phyloP scores from a whole-genome alignment of 2,888 invertebrate genomes.

The Plutella xylostella region DNA sequence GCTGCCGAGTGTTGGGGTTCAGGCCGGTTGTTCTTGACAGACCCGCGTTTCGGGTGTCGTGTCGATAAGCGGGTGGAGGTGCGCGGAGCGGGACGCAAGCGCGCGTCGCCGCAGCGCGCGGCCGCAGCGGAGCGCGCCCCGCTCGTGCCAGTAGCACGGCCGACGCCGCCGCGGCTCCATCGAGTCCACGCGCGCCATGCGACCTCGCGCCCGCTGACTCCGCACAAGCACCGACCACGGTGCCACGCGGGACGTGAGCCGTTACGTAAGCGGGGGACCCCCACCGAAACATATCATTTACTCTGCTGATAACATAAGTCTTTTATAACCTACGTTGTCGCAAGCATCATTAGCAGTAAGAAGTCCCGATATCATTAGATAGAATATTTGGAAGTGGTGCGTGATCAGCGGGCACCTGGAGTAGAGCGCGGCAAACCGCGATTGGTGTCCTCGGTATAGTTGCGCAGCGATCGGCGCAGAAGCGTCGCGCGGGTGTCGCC shows the following conservation, averaged over 20 bases:
- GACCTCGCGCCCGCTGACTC: slow-evolving; percentile 44
- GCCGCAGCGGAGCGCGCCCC: slow-evolving; percentile 22
- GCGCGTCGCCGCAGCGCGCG: slow-evolving; percentile 17
- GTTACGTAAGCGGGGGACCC: slow-evolving; percentile 45
- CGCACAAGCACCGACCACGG: slow-evolving; percentile 49
- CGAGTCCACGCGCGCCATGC: slow-evolving; percentile 37
- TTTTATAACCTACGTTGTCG: neutral
- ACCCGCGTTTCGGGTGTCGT: neutral
- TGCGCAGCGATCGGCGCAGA: slow-evolving; percentile 21
- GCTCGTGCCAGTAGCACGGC: slow-evolving; percentile 14
- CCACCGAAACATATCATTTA: slow-evolving; percentile 27
- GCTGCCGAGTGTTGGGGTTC: neutral
- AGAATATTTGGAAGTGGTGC: neutral
- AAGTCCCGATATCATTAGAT: too few relatives aligned
- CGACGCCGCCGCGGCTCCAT: slow-evolving; percentile 3
- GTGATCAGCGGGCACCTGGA: neutral
- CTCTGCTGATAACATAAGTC: too few relatives aligned
- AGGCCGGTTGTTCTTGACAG: neutral
- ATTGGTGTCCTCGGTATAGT: slow-evolving; percentile 20
- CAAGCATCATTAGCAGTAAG: neutral
- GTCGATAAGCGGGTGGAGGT: neutral
- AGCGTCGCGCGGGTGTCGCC: slow-evolving; percentile 20
- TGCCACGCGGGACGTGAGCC: slow-evolving; percentile 53
- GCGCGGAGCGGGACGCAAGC: slow-evolving; percentile 1
- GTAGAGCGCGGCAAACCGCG: slow-evolving; percentile 21